Conservation (phyloP, 2,113 vertebrate species). For the Oryzias curvinotus region DNA sequence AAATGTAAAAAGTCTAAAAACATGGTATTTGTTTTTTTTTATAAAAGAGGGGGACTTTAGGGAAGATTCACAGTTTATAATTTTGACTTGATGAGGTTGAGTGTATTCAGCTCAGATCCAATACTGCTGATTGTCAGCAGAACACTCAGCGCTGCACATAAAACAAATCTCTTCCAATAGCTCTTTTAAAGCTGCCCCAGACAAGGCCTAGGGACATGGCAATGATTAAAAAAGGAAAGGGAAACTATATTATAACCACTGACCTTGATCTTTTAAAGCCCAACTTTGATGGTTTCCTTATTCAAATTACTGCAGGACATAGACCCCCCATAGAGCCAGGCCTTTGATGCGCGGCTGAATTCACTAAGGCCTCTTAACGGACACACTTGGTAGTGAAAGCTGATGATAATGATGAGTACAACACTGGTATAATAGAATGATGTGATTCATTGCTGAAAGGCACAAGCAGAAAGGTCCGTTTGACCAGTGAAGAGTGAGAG, state of each 20-base stretch:
- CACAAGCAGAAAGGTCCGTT: constrained; percentile 8
- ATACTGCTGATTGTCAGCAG: constrained; percentile 62
- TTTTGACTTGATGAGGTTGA: constrained; percentile 27
- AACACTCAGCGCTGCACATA: constrained; percentile 49
- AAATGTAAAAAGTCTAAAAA: too few relatives aligned
- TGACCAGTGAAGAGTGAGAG: constrained; percentile 6
- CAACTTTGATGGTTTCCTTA: constrained; percentile 33
- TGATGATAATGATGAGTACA: constrained; percentile 39
- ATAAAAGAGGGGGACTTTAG: not conserved
- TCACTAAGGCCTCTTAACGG: constrained; percentile 45
- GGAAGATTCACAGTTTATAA: constrained; percentile 17
- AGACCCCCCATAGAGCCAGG: constrained; percentile 28
- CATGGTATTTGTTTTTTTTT: too few relatives aligned
- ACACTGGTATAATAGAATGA: constrained; percentile 19
- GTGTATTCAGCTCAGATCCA: constrained; percentile 44
- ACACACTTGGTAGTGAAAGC: constrained; percentile 23
- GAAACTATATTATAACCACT: constrained; percentile 54
- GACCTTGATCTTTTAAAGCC: constrained; percentile 50
- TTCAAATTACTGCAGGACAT: constrained; percentile 48
- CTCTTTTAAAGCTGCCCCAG: constrained; percentile 23
- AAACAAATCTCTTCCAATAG: constrained; percentile 43
- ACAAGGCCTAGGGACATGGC: constrained; percentile 34
- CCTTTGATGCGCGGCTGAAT: constrained; percentile 35
- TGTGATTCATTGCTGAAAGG: constrained; percentile 24
- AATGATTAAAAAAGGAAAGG: constrained; percentile 62